Evolutionary conservation across 2,113 vertebrate species (phyloP).

Genomic region (Stegastes partitus): DNA sequence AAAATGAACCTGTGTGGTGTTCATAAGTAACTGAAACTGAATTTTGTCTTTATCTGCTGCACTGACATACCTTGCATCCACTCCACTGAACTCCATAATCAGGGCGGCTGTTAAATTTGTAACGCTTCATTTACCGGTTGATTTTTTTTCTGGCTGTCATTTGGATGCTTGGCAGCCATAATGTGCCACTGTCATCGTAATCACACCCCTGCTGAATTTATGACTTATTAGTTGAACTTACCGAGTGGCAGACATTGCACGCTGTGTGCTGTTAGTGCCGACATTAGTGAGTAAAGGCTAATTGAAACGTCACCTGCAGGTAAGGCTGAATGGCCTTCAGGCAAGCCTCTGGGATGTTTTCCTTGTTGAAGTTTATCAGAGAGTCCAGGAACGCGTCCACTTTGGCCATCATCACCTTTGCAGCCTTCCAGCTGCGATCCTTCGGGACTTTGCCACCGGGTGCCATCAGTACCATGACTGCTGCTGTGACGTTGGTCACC

Average conservation of each 20-base stretch:
- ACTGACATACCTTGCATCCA: constrained; percentile 1
- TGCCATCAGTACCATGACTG: constrained; percentile 93
- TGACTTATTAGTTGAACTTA: constrained; percentile 30
- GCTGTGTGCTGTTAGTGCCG: background rate
- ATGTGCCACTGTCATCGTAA: constrained; percentile 47
- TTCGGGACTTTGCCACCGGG: constrained; percentile 90
- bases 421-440: constrained; percentile 96
- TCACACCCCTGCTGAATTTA: constrained; percentile 35
- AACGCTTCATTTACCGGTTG: constrained; percentile 56
- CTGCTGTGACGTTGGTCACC: constrained; percentile 93
- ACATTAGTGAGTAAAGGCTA: constrained; percentile 16
- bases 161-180: constrained; percentile 51
- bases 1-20: background rate
- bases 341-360: constrained; percentile 93
- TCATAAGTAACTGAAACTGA: background rate
- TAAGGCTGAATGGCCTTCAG: constrained; percentile 94
- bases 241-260: constrained; percentile 12
- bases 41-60: constrained; percentile 36
- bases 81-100: constrained; percentile 58
- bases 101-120: constrained; percentile 59
- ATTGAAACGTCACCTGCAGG: constrained; percentile 78
- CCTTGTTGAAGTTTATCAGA: constrained; percentile 92
- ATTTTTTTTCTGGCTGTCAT: constrained; percentile 53
- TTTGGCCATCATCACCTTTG: constrained; percentile 91
- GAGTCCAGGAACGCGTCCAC: constrained; percentile 93